A percentile compares a stretch with the other conserved stretches of the same genome.
phyloP scores from a whole-genome alignment of 2,888 invertebrate genomes.

The Oxytorus armatus region DNA sequence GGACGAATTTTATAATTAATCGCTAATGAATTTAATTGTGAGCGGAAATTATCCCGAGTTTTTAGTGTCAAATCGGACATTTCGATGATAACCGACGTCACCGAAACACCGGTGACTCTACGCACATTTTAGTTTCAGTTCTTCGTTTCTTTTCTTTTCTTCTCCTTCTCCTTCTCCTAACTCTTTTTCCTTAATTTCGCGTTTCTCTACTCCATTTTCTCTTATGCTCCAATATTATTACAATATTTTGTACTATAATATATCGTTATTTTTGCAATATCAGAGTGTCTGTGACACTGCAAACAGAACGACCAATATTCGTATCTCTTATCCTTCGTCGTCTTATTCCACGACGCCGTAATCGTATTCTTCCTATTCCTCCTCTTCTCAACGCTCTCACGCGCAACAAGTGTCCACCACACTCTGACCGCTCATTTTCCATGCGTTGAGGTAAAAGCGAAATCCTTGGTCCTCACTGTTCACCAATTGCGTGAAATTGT shows the following conservation, averaged over 20 bases:
- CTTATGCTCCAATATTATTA: conserved; percentile 4
- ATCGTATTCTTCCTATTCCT: conserved; percentile 63
- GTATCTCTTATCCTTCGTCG: conserved; percentile 59
- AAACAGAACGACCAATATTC: conserved; percentile 23
- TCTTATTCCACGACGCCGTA: conserved; percentile 62
- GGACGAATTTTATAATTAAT: background rate
- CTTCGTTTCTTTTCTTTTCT: background rate
- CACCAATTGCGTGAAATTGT: background rate
- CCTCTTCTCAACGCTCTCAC: conserved; percentile 61
- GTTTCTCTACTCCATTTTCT: background rate
- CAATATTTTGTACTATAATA: conserved; percentile 21
- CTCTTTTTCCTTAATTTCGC: background rate
- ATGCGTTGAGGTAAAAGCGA: conserved; percentile 60
- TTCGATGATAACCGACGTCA: conserved; percentile 63
- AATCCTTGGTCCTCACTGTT: conserved; percentile 30
- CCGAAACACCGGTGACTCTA: conserved; percentile 49
- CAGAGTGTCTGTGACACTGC: conserved; percentile 22
- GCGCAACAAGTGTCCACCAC: conserved; percentile 73
- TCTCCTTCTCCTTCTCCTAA: background rate
- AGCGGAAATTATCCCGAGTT: conserved; percentile 36
- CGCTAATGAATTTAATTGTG: conserved; percentile 6
- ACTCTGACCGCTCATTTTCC: conserved; percentile 69
- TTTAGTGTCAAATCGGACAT: conserved; percentile 60
- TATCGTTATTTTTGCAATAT: conserved; percentile 5
- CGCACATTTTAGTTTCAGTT: conserved; percentile 54